These are phyloP conservation scores for Oligia strigilis DNA, from an alignment of 2,888 invertebrate genomes.

Conservation along the genomic window DNA sequence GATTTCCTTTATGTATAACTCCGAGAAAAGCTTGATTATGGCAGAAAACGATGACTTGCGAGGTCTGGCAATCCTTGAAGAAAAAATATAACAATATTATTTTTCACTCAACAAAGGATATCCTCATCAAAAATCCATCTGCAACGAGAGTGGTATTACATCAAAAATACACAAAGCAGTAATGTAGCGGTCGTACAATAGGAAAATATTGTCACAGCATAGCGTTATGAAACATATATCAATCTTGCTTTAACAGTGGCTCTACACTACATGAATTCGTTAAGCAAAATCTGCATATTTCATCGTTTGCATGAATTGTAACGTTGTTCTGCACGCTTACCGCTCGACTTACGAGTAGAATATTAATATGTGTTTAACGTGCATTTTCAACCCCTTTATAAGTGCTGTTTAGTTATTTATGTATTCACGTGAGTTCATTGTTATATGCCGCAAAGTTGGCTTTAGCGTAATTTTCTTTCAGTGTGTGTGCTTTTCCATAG, in stretches of 20 bases:
- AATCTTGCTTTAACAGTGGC: slow-evolving; percentile 47
- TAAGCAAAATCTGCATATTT: slow-evolving; percentile 59
- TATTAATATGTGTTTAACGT: slow-evolving; percentile 54
- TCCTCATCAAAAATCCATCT: slow-evolving; percentile 48
- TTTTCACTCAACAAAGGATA: slow-evolving; percentile 49
- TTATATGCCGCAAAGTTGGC: slow-evolving; percentile 32
- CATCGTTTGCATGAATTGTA: slow-evolving; percentile 62
- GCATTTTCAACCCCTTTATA: slow-evolving; percentile 50
- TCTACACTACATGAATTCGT: slow-evolving; percentile 49
- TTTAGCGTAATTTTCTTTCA: slow-evolving; percentile 21
- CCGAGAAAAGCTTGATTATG: slow-evolving; percentile 2
- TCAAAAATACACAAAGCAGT: slow-evolving; percentile 37
- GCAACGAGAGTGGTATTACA: slow-evolving; percentile 35
- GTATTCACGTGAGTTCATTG: slow-evolving; percentile 29
- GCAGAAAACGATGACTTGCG: slow-evolving; percentile 33
- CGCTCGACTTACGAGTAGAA: slow-evolving; percentile 41
- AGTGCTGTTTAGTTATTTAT: slow-evolving; percentile 48
- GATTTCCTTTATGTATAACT: background rate
- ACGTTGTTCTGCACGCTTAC: slow-evolving; percentile 52
- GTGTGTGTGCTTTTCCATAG: slow-evolving; percentile 12
- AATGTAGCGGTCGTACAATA: slow-evolving; percentile 6
- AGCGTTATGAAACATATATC: slow-evolving; percentile 26
- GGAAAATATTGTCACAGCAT: slow-evolving; percentile 43
- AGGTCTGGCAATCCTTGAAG: background rate
- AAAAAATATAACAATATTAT: slow-evolving; percentile 37